Base-by-base conservation (phyloP, 2,113 vertebrate genomes). In the Cyprinus carpio region DNA sequence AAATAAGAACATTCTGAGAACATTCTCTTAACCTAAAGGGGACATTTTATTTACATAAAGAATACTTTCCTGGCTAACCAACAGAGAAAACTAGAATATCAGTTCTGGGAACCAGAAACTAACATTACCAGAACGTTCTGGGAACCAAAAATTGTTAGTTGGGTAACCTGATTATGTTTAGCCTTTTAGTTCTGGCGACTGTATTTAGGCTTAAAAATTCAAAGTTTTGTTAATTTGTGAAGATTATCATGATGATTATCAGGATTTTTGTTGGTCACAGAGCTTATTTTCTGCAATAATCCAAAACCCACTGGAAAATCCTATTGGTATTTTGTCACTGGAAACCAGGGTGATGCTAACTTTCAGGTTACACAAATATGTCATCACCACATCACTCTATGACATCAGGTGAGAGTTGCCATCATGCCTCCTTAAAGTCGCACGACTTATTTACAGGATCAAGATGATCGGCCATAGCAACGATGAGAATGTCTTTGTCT, bases 361-460 rank as follows among this genome's bases (percentile, higher is more conserved):
- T 40, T 71, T 31, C 18, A 2, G 9, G 18, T 23, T 23, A 20
- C 31, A 40, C 11, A 71, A 7, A 31, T 20, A 37, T 4, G 20
- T 62, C 34, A 75, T 43, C 31, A 43, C 9, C 23, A 11, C 37
- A 34, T 34, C 23, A 6, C 40, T 46, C 71, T 25, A 25, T 46
- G 12, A 25, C 40, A 92, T 92, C 93, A 93, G 92, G 89, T 93
- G 91, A 92, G 88, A 9, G 81, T 88, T 89, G 91, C 89, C 92
- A 69, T 85, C 72, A 87, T 88, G 83, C 78, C 85, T 88, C 88
- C 86, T 88, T 80, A 89, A 87, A 76, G 89, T 83, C 49, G 89
- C 93, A 94, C 93, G 92, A 92, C 77, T 62, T 92, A 94, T 94
- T 92, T 93, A 93, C 92, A 93, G 80, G 90, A 93, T 89, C 82